These are phyloP conservation scores for Oenanthe melanoleuca DNA, from an alignment of 2,113 vertebrate species.

Conservation along the genomic window DNA sequence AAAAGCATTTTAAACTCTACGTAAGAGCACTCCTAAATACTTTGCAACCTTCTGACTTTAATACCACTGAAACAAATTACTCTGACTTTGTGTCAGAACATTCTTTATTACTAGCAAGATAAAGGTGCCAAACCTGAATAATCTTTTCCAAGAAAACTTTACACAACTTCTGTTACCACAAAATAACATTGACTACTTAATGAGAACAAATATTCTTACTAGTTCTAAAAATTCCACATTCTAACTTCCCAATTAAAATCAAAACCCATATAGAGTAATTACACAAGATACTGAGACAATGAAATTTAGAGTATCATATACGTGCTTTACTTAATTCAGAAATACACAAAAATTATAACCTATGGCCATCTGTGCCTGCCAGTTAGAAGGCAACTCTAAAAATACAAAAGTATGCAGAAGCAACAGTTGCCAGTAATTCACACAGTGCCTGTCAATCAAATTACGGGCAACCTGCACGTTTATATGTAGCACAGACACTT, in stretches of 20 bases:
- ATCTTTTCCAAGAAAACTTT: neutral
- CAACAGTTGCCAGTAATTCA: constrained; percentile 57
- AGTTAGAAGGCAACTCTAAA: constrained; percentile 70
- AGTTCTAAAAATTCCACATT: constrained; percentile 13
- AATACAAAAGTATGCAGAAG: constrained; percentile 66
- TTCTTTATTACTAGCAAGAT: neutral
- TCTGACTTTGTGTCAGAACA: neutral
- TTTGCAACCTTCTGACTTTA: neutral
- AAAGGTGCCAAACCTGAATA: neutral
- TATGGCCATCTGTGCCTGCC: constrained; percentile 71
- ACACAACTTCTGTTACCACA: neutral
- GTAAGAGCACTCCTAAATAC: neutral
- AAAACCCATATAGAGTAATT: neutral
- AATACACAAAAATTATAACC: constrained; percentile 40
- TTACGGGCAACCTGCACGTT: neutral
- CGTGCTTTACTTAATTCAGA: constrained; percentile 45
- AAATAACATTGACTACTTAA: neutral
- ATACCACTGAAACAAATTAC: neutral
- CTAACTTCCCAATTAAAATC: neutral
- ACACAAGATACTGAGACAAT: constrained; percentile 19
- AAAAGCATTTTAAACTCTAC: neutral
- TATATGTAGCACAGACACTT: neutral
- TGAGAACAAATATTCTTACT: neutral
- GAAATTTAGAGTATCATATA: constrained; percentile 17
- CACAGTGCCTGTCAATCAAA: constrained; percentile 25